Percentiles rank a stretch among this genome's conserved stretches.
phyloP scores from a whole-genome alignment of 2,797 vertebrate genomes.

The Gymnocypris eckloni region DNA sequence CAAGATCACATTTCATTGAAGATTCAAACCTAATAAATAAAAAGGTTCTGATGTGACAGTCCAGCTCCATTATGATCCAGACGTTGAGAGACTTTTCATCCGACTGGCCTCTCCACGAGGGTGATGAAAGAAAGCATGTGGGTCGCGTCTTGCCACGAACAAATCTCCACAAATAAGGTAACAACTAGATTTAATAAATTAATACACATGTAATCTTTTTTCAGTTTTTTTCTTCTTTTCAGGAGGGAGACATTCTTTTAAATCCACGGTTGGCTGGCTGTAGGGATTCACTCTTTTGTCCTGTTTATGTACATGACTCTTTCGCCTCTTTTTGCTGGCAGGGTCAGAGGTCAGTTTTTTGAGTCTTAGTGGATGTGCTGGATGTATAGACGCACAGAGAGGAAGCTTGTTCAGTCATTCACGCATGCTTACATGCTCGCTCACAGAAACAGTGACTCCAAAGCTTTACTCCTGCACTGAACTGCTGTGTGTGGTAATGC shows the following conservation, averaged over 20 bases:
- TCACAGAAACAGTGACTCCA: slow-evolving; percentile 13
- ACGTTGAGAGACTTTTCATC: slow-evolving; percentile 28
- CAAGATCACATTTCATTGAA: slow-evolving; percentile 41
- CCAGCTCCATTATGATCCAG: slow-evolving; percentile 59
- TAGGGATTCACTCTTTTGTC: slow-evolving; percentile 25
- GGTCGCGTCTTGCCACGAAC: slow-evolving; percentile 72
- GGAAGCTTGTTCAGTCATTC: slow-evolving; percentile 57
- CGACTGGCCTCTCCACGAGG: slow-evolving; percentile 24
- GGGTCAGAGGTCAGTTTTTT: slow-evolving; percentile 61
- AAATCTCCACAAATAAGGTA: slow-evolving; percentile 88
- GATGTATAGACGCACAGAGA: slow-evolving; percentile 71
- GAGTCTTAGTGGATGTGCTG: slow-evolving; percentile 74
- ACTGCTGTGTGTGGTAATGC: slow-evolving; percentile 81
- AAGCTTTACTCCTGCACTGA: slow-evolving; percentile 85
- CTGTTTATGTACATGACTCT: slow-evolving; percentile 46
- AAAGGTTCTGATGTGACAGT: slow-evolving; percentile 57
- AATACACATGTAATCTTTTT: slow-evolving; percentile 89
- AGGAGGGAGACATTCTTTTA: slow-evolving; percentile 70
- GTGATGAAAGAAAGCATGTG: slow-evolving; percentile 37
- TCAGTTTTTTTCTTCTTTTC: slow-evolving; percentile 72
- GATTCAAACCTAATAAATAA: slow-evolving; percentile 59
- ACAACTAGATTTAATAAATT: slow-evolving; percentile 99
- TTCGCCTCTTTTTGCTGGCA: slow-evolving; percentile 47
- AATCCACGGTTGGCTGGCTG: slow-evolving; percentile 50
- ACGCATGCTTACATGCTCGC: slow-evolving; percentile 28